Base-by-base conservation (phyloP, 2,797 vertebrate species). In the Cephalopachus bancanus region DNA sequence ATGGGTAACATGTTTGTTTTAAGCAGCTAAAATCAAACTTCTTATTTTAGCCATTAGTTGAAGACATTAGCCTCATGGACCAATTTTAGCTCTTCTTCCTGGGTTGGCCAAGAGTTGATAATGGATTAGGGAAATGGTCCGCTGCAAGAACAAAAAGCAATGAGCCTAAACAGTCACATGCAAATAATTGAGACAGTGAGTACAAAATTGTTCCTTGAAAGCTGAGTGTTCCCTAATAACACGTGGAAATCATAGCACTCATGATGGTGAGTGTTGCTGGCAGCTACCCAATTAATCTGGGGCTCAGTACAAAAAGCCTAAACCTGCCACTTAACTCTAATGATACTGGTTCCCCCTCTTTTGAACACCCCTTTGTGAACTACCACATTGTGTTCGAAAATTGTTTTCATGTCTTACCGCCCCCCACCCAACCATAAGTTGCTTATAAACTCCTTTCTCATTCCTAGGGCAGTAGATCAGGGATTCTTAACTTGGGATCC, bases 11-110 rank as follows among this genome's bases (percentile, higher is more conserved):
- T 59, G 84, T 84, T 96, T 93, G 87, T n/a, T 92, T 88, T 89
- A 92, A 79, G 51, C 55, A 93, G 79, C 28, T 89, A 44, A 97
- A 92, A 76, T 67, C 51, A 78, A 78, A 83, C 75, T 94, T 89
- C 83, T 91, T 87, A 78, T 60, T 84, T 84, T 37, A 93, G 81
- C 22, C 59, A 16, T 90, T 65, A 75, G 89, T 16, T 76, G 44
- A 85, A 92, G 62, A 89, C 59, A 94, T 76, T 85, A 83, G 89
- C 89, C 30, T 96, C 57, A 37, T 24, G 19, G 44, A 2, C 53
- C 76, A 57, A 93, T 79, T 71, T 89, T 75, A 91, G 64, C 76
- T 75, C 8, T 65, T 90, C 64, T 78, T 94, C 53, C 71, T 79
- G 37, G 60, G 87, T 55, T 96, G 89, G 90, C 55, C 80, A 89